Base-by-base conservation (phyloP, 2,888 invertebrate genomes). In the Balanococcus diminutus region DNA sequence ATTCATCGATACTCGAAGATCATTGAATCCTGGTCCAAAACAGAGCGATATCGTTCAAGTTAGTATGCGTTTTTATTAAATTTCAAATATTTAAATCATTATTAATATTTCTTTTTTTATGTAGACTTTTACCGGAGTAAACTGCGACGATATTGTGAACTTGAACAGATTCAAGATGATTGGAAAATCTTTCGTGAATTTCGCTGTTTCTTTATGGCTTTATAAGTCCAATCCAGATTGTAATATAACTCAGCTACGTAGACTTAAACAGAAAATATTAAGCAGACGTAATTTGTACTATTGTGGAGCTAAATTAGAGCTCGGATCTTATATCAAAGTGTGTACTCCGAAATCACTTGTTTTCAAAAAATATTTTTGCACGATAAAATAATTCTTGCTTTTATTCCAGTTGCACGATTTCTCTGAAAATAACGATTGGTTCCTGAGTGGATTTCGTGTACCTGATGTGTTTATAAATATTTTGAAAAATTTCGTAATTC, bases 171-270 rank as follows among this genome's bases (percentile, higher is more conserved):
- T 94, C 16, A 97, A 98, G 90, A 96, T 96, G 0, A 92, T 98
- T 5, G 98, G 98, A 0, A 97, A 98, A 90, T 94, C 96, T 0
- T 95, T 95, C 90, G 91, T 98, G 9, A 98, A 98, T 90, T 94
- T 94, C 88, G 93, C 94, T 1, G 91, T 93, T 0, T 94, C 95
- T 0, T 90, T 96, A 2, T 95, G 93, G 89, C 91, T 97, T 28
- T 95, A 92, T 89, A 92, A 94, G 88, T 91, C 92, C 86, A 96
- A 94, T 89, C 92, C 94, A 0, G 89, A 90, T 0, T 92, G 92
- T 61, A 93, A 94, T 88, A 97, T 97, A 90, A 97, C 97, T 0
- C 92, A 93, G 87, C 91, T 97, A 39, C 96, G 96, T 0, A 91
- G 92, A 87, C 90, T 96, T 16, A 94, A 97, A 89, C 90, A 93